A percentile compares a stretch with the other conserved stretches of the same genome.
These are phyloP conservation scores for Drosophila miranda DNA, from an alignment of 1,140 invertebrate species.

Conservation along the genomic window DNA sequence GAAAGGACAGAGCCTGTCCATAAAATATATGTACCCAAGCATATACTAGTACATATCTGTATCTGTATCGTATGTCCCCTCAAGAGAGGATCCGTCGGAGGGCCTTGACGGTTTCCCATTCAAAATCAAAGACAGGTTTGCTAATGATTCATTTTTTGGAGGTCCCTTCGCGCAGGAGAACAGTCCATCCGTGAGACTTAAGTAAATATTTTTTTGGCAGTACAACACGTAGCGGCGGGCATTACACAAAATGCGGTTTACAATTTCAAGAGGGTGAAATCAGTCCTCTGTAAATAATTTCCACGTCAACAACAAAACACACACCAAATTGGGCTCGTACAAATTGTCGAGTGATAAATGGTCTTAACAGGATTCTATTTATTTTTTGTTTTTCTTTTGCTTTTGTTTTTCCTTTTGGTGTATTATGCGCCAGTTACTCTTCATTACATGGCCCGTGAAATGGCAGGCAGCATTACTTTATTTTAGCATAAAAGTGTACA, in stretches of 20 bases:
- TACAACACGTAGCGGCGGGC: conserved; percentile 22
- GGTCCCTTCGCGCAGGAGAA: not conserved
- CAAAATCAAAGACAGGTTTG: conserved; percentile 38
- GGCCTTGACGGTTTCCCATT: conserved; percentile 7
- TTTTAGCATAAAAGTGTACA: conserved; percentile 77
- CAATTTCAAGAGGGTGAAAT: conserved; percentile 71
- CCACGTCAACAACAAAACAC: conserved; percentile 55
- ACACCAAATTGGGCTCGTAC: conserved; percentile 51
- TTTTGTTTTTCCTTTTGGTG: conserved; percentile 11
- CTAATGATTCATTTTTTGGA: conserved; percentile 6
- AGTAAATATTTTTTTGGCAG: conserved; percentile 46
- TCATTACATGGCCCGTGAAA: conserved; percentile 37
- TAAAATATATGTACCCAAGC: too few species aligned
- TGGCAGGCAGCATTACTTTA: conserved; percentile 56
- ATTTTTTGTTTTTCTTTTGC: conserved; percentile 16
- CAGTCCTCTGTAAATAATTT: conserved; percentile 78
- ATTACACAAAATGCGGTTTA: conserved; percentile 65
- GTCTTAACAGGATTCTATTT: conserved; percentile 78
- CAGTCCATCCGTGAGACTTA: conserved; percentile 4
- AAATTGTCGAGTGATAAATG: conserved; percentile 78
- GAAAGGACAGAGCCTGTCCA: too few species aligned
- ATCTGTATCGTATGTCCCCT: too few species aligned
- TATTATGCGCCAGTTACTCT: conserved; percentile 42
- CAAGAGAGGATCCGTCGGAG: too few species aligned
- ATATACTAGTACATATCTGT: too few species aligned